phyloP scores from a whole-genome alignment of 2,113 vertebrate species.

The Gambusia affinis region DNA sequence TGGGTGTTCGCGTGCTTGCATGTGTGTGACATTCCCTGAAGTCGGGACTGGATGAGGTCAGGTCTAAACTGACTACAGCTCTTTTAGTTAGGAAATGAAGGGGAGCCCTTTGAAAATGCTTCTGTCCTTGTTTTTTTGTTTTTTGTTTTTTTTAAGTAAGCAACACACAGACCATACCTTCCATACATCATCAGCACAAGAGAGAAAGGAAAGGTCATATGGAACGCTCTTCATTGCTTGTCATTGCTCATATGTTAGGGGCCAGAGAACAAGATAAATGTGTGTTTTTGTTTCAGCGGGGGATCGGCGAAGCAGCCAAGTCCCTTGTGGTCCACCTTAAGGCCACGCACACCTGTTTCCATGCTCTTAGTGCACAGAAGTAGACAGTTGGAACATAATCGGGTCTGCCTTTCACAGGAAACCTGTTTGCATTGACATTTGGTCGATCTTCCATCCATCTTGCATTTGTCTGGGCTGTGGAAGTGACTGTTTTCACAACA shows the following conservation, averaged over 20 bases:
- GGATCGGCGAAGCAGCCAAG: constrained; percentile 37
- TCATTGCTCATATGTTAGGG: constrained; percentile 48
- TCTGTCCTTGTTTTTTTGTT: background rate
- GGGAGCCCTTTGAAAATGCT: constrained; percentile 30
- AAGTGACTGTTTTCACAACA: constrained; percentile 10
- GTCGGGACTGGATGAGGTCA: constrained; percentile 28
- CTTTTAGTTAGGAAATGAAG: constrained; percentile 33
- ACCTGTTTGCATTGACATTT: constrained; percentile 4
- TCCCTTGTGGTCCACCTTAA: constrained; percentile 49
- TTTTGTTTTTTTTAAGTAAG: background rate
- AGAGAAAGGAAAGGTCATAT: constrained; percentile 64
- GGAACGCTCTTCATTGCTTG: constrained; percentile 25
- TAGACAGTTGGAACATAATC: constrained; percentile 27
- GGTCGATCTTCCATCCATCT: constrained; percentile 12
- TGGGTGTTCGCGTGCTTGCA: background rate
- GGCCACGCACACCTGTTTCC: constrained; percentile 23
- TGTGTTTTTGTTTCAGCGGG: constrained; percentile 32
- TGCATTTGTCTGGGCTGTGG: background rate
- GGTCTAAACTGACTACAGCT: constrained; percentile 39
- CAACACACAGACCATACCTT: background rate
- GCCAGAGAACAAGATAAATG: constrained; percentile 24
- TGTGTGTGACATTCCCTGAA: constrained; percentile 25
- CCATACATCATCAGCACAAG: constrained; percentile 10
- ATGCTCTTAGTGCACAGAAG: constrained; percentile 45
- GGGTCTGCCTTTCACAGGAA: constrained; percentile 4